Percentiles rank a stretch among this genome's conserved stretches.
Conservation (phyloP, 2,888 invertebrate species). For the Epistrophella euchroma region DNA sequence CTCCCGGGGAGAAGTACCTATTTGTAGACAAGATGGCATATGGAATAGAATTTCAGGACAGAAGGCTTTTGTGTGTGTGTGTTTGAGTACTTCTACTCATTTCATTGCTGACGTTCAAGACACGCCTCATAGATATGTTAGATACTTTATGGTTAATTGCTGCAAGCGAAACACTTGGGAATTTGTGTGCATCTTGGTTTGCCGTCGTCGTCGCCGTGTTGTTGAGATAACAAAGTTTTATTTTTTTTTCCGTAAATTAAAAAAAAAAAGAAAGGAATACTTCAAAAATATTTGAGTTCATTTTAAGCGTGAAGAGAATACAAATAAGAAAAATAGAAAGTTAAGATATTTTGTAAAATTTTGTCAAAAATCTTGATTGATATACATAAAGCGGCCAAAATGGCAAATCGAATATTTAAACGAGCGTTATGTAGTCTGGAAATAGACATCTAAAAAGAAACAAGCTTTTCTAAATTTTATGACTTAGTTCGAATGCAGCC, state of each 20-base stretch:
- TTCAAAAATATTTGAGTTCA: slow-evolving; percentile 6
- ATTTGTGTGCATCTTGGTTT: slow-evolving; percentile 46
- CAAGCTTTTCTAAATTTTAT: no score
- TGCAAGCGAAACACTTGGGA: slow-evolving; percentile 50
- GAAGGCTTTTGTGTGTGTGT: slow-evolving; percentile 1
- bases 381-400: neutral
- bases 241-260: neutral
- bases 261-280: neutral
- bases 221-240: slow-evolving; percentile 6
- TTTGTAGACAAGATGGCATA: slow-evolving; percentile 16
- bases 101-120: slow-evolving; percentile 61
- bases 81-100: slow-evolving; percentile 46
- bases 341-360: neutral
- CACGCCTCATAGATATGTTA: slow-evolving; percentile 69
- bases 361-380: neutral
- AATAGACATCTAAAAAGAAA: no score
- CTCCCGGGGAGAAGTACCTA: slow-evolving; percentile 5
- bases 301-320: slow-evolving; percentile 1
- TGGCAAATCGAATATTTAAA: neutral
- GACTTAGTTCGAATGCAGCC: no score
- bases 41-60: slow-evolving; percentile 21
- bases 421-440: no score
- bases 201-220: neutral
- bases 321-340: neutral
- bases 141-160: slow-evolving; percentile 70